Percentiles rank a stretch among this genome's conserved stretches.
Evolutionary conservation across 2,113 vertebrate species (phyloP).

Genomic region (Empidonax alnorum): DNA sequence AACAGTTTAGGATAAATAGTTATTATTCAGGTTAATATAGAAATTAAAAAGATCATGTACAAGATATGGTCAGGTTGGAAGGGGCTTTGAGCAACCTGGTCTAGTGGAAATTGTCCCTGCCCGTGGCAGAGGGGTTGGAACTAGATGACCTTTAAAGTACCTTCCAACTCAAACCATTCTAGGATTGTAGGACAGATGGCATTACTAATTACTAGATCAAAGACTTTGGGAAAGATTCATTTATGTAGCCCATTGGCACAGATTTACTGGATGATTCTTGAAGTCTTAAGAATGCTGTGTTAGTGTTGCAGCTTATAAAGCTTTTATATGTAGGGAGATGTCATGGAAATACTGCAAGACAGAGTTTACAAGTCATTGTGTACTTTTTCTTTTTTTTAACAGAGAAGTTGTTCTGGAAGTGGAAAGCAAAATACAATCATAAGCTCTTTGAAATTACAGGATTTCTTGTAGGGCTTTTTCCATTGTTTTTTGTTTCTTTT

Average conservation of each 20-base stretch:
- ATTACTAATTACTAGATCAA: neutral
- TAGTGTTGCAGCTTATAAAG: neutral
- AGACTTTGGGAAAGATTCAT: neutral
- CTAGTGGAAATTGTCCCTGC: neutral
- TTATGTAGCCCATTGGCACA: neutral
- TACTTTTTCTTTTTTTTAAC: neutral
- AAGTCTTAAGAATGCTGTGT: neutral
- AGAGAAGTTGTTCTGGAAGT: neutral
- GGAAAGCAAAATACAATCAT: neutral
- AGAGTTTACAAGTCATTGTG: neutral
- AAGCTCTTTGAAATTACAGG: neutral
- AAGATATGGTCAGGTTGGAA: neutral
- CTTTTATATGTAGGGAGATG: neutral
- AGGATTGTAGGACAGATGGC: neutral
- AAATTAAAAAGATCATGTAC: neutral
- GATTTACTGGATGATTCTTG: neutral
- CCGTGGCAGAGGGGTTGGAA: neutral
- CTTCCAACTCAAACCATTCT: neutral
- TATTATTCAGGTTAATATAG: neutral
- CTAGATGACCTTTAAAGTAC: neutral
- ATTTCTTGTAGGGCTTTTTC: neutral
- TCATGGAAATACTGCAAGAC: neutral
- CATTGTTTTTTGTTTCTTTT: neutral
- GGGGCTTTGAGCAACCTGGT: neutral
- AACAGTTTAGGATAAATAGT: neutral